Evolutionary conservation across 2,113 vertebrate species (phyloP).

Genomic region (Macquaria australasica): DNA sequence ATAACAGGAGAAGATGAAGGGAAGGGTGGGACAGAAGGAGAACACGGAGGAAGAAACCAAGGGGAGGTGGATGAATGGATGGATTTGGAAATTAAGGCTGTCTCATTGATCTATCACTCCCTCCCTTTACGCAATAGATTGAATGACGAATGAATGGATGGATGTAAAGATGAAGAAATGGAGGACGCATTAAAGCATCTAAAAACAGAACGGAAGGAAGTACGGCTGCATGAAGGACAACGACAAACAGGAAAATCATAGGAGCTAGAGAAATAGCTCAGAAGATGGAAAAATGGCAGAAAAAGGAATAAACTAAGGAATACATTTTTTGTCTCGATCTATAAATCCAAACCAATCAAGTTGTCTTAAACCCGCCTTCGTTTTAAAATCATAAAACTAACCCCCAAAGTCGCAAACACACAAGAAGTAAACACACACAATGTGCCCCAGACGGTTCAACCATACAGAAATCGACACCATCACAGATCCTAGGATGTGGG

Average conservation of each 20-base stretch:
- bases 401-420: constrained; percentile 3
- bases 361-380: constrained; percentile 24
- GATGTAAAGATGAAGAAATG: constrained; percentile 67
- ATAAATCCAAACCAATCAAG: constrained; percentile 52
- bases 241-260: constrained; percentile 35
- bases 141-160: constrained; percentile 55
- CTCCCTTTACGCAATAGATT: constrained; percentile 65
- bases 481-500: constrained; percentile 1
- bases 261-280: constrained; percentile 8
- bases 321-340: constrained; percentile 27
- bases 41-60: constrained; percentile 31
- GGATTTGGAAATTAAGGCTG: constrained; percentile 48
- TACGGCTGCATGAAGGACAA: constrained; percentile 44
- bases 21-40: constrained; percentile 41
- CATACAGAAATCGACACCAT: not conserved
- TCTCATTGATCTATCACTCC: constrained; percentile 60
- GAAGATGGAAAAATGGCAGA: constrained; percentile 21
- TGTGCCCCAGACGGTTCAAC: constrained; percentile 4
- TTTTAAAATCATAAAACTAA: constrained; percentile 27
- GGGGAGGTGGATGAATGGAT: constrained; percentile 45
- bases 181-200: constrained; percentile 44
- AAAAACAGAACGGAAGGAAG: constrained; percentile 35
- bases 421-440: not conserved
- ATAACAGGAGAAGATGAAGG: constrained; percentile 20
- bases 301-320: constrained; percentile 43